Conservation (phyloP, 2,113 vertebrate genomes). For the Cochlearius cochlearius region DNA sequence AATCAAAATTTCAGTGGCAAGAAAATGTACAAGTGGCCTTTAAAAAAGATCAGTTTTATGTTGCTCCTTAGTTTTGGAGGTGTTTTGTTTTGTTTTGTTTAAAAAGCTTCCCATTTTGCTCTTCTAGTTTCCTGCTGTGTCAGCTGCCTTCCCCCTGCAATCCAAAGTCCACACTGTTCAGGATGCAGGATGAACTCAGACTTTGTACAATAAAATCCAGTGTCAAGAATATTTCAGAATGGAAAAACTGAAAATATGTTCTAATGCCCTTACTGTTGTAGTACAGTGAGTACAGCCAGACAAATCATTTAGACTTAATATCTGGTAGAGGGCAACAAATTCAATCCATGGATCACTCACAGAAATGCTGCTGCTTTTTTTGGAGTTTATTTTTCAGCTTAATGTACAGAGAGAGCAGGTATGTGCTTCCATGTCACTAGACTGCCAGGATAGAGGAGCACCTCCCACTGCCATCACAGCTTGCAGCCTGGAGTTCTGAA, state of each 20-base stretch:
- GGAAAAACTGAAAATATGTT: background rate
- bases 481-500: background rate
- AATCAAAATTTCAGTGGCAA: background rate
- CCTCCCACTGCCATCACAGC: background rate
- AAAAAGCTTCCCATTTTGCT: background rate
- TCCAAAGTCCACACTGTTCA: rapidly evolving
- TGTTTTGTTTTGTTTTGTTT: background rate
- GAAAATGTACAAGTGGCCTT: background rate
- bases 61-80: background rate
- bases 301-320: background rate
- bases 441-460: background rate
- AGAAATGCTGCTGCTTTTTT: background rate
- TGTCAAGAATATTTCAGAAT: background rate
- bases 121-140: background rate
- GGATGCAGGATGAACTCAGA: background rate
- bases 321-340: background rate
- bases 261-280: background rate
- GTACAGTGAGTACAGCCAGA: background rate
- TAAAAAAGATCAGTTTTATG: background rate
- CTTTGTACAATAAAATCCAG: background rate
- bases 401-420: background rate
- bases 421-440: background rate
- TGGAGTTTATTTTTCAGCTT: background rate
- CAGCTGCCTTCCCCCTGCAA: background rate
- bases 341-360: background rate